Percentiles rank a stretch among this genome's conserved stretches.
phyloP scores from a whole-genome alignment of 35 echinoderm and acorn worm species.

The Ptychodera flava region DNA sequence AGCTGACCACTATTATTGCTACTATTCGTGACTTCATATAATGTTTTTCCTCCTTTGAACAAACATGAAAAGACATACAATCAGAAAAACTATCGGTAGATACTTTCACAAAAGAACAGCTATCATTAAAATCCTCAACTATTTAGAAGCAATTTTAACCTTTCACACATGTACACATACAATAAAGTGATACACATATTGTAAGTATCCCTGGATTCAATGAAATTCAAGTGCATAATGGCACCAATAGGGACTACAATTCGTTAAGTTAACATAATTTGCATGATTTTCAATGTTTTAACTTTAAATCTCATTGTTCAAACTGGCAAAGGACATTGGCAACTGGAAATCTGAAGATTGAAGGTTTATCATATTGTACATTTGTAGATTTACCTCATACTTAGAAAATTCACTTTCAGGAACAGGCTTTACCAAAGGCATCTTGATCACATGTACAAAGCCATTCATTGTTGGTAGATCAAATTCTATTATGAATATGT shows the following conservation, averaged over 20 bases:
- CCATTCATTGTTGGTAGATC: conserved; percentile 10
- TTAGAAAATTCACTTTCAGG: not conserved
- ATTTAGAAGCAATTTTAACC: not conserved
- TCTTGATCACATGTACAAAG: not conserved
- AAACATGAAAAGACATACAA: not conserved
- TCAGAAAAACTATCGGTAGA: too few relatives aligned
- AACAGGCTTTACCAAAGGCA: not conserved
- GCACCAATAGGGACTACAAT: not conserved
- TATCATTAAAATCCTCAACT: too few relatives aligned
- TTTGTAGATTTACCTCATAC: too few relatives aligned
- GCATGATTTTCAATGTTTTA: not conserved
- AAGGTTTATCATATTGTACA: too few relatives aligned
- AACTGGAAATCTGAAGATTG: too few relatives aligned
- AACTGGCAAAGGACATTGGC: not conserved
- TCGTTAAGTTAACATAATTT: not conserved
- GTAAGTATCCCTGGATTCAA: too few relatives aligned
- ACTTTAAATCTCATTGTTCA: not conserved
- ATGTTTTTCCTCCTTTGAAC: not conserved
- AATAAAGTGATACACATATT: too few relatives aligned
- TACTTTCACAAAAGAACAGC: too few relatives aligned
- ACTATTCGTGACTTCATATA: not conserved
- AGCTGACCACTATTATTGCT: not conserved
- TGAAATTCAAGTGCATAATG: not conserved
- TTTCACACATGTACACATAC: not conserved
- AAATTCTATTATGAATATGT: not conserved